These are phyloP conservation scores for Cephus pulcher DNA, from an alignment of 2,888 invertebrate genomes.

Conservation along the genomic window DNA sequence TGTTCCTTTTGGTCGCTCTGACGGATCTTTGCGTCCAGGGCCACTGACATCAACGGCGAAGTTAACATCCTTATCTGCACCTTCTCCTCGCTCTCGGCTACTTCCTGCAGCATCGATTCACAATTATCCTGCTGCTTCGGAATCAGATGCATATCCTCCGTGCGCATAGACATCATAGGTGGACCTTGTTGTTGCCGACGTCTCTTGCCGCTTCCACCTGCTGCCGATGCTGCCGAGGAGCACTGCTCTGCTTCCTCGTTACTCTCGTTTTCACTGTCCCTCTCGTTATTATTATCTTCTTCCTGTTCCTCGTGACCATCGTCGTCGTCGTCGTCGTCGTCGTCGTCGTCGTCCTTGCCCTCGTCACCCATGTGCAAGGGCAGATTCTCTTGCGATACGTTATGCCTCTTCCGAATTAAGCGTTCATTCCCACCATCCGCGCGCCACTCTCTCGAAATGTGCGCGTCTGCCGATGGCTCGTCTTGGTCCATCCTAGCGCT, in stretches of 20 bases:
- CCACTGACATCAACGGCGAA: constrained; percentile 11
- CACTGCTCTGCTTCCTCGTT: no score
- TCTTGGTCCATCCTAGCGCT: constrained; percentile 33
- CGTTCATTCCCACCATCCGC: no score
- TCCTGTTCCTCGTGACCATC: constrained; percentile 39
- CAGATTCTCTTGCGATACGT: no score
- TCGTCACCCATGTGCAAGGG: background rate
- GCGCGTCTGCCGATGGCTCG: no score
- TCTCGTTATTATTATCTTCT: constrained; percentile 27
- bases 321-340: constrained; percentile 22
- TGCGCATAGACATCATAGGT: no score
- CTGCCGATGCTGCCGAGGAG: no score
- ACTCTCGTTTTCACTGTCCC: constrained; percentile 41
- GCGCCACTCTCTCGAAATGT: no score
- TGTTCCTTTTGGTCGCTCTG: constrained; percentile 11
- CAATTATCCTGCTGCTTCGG: constrained; percentile 45
- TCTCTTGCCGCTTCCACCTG: no score
- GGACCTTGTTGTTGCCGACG: no score
- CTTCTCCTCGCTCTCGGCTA: constrained; percentile 34
- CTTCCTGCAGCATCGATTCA: constrained; percentile 49
- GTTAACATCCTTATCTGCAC: constrained; percentile 18
- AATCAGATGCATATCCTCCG: no score
- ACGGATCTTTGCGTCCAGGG: constrained; percentile 12
- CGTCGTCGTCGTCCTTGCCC: constrained; percentile 26
- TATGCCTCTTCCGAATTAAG: no score